Evolutionary conservation across 2,113 vertebrate genomes (phyloP), one percentile per base, ranked within the genome.

Genomic region (Gymnobelideus leadbeateri): DNA sequence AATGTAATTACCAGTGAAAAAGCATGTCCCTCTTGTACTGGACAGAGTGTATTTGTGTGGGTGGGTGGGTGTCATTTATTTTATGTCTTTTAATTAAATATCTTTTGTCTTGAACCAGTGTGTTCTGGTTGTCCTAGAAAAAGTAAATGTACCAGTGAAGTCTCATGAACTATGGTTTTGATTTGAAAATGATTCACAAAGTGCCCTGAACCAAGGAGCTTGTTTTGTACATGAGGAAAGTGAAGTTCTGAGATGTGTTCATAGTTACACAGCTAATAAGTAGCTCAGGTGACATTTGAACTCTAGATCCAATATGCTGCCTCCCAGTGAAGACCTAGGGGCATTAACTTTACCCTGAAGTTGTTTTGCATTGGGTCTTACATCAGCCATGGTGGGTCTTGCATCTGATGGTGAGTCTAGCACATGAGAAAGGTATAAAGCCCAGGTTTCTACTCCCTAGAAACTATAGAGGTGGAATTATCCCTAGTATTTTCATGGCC

Each of bases 371-470:
- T 23, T 21, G 68, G 68, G 16, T 84, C 37, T 84, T 84, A 6
- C 12, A 23, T 43, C 68, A 84, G 68, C 37, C 8, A 84, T 84
- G 19, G 16, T 49, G 47, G 47, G 47, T 49, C 47, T 49, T 49
- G 47, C 47, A 49, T 84, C 37, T 84, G 16, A 84, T 84, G 10
- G 19, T 43, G n/a, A 84, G 37, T 23, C n/a, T 84, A 23, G 43
- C n/a, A 84, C 37, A 19, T 46, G 93, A 50, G 77, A n/a, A 92
- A 94, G 91, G 47, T 77, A 84, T 53, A 7, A 94, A 95, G 96
- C 89, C 50, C 91, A 94, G 89, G 43, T 92, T 92, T 10, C 31
- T 43, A 49, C 37, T 84, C 37, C 6, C 68, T 84, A 43, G 37
- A 84, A 84, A 77, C 16, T 26, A 68, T 6, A 95, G 19, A 84